Percentiles rank a stretch among this genome's conserved stretches.
Conservation (phyloP, 64 coral and sea anemone genomes). For the Porites australiensis region DNA sequence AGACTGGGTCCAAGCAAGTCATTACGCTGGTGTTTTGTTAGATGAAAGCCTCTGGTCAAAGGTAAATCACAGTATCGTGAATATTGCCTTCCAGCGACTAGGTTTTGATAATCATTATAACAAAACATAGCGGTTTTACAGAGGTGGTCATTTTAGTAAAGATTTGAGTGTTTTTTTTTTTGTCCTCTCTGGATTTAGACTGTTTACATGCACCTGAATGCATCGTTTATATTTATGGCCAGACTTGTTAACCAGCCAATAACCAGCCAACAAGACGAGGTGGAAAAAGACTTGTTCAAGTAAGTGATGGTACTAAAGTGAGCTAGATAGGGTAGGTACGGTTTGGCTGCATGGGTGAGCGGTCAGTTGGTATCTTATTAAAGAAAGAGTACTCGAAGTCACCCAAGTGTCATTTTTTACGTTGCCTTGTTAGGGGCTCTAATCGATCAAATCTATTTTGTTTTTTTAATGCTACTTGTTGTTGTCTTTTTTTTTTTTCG, state of each 20-base stretch:
- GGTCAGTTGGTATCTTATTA: no score
- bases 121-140: no score
- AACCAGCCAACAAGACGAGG: conserved; percentile 5
- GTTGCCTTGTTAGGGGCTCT: no score
- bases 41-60: conserved; percentile 96
- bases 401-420: no score
- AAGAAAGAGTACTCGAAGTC: no score
- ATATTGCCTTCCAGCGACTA: not conserved
- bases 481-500: not conserved
- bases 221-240: conserved; percentile 77
- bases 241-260: conserved; percentile 60
- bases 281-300: conserved; percentile 84
- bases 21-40: conserved; percentile 70
- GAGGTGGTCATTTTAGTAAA: no score
- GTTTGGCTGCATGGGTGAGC: no score
- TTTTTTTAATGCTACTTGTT: not conserved
- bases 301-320: not conserved
- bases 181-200: conserved; percentile 25
- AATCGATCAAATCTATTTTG: no score
- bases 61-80: conserved; percentile 26
- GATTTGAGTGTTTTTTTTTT: not conserved
- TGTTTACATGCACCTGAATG: conserved; percentile 93
- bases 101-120: no score
- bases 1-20: conserved; percentile 83
- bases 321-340: no score